Percentiles rank a stretch among this genome's conserved stretches.
phyloP scores from a whole-genome alignment of 2,113 vertebrate species.

The Microtus richardsoni region DNA sequence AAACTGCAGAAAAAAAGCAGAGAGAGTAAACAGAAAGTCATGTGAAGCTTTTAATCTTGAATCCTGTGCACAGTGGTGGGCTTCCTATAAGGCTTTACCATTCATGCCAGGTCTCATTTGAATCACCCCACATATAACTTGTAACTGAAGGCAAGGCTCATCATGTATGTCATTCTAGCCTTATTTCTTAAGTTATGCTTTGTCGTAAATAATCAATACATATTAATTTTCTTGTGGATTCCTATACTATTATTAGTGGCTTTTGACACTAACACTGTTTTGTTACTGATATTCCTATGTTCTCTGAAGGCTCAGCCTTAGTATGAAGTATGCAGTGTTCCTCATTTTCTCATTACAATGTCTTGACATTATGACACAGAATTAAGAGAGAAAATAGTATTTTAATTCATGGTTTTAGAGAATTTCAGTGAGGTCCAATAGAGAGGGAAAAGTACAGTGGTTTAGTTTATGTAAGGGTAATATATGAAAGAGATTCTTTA shows the following conservation, averaged over 20 bases:
- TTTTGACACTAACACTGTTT: neutral
- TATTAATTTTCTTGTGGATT: neutral
- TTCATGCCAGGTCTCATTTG: neutral
- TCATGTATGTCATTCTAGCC: neutral
- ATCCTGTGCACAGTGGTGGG: neutral
- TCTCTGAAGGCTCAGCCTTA: too few species aligned
- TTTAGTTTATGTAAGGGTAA: neutral
- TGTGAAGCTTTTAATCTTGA: neutral
- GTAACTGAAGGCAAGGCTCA: neutral
- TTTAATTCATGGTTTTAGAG: neutral
- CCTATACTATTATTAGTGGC: neutral
- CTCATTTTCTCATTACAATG: neutral
- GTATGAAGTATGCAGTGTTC: neutral
- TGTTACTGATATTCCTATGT: too few species aligned
- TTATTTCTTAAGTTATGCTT: neutral
- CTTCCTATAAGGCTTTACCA: neutral
- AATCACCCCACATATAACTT: neutral
- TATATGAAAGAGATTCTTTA: neutral
- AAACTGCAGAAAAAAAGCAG: too few species aligned
- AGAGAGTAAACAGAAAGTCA: neutral
- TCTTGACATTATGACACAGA: neutral
- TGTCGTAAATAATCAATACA: neutral
- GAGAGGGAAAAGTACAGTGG: too few species aligned
- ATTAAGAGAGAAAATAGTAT: neutral
- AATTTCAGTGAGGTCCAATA: neutral